Evolutionary conservation across 2,797 vertebrate genomes (phyloP).

Genomic region (Pantherophis vulpinus): DNA sequence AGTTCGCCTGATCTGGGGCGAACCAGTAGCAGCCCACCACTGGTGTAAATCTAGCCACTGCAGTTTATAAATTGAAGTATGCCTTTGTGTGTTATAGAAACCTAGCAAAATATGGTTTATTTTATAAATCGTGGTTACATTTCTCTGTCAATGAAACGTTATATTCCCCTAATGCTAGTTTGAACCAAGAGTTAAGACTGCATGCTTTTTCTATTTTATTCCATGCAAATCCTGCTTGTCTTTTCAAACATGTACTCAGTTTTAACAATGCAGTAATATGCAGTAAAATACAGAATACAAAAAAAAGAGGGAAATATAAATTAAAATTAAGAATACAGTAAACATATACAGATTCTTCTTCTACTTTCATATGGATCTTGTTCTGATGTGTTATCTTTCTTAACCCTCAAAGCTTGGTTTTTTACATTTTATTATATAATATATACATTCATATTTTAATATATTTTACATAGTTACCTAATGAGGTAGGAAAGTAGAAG

Average conservation of each 20-base stretch:
- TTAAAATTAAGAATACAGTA: not conserved
- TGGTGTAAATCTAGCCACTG: not conserved
- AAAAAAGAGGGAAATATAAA: not conserved
- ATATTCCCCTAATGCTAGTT: not conserved
- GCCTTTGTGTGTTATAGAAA: not conserved
- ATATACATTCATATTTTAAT: not conserved
- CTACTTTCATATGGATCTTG: not conserved
- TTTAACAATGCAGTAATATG: not conserved
- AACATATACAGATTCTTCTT: not conserved
- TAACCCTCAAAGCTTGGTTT: not conserved
- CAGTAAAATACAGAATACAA: not conserved
- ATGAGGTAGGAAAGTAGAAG: not conserved
- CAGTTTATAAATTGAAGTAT: not conserved
- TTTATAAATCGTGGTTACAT: not conserved
- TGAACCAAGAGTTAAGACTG: not conserved
- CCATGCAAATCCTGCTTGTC: not conserved
- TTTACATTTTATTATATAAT: not conserved
- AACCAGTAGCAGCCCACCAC: no score
- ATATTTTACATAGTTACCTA: not conserved
- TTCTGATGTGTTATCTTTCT: not conserved
- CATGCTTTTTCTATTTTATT: not conserved
- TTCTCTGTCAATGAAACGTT: not conserved
- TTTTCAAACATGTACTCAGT: not conserved
- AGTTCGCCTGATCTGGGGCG: no score
- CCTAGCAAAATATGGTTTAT: not conserved